phyloP scores from a whole-genome alignment of 2,888 invertebrate genomes.

The Mactromeris polynyma region DNA sequence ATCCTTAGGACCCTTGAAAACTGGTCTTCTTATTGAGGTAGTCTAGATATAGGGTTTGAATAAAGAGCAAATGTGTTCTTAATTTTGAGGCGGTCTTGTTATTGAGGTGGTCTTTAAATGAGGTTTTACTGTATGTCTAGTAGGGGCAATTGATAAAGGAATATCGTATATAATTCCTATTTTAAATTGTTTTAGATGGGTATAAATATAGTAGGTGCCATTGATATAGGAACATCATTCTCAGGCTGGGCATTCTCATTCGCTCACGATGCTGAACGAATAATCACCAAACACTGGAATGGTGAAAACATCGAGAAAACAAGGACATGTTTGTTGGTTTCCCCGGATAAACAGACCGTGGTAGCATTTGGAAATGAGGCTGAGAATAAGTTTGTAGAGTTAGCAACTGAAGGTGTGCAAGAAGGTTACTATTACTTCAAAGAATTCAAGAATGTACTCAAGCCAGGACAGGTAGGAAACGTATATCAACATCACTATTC shows the following conservation, averaged over 20 bases:
- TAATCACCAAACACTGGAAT: conserved; percentile 20
- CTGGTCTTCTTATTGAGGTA: too few relatives aligned
- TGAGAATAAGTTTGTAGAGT: conserved; percentile 22
- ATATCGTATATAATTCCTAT: not conserved
- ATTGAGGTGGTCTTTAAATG: too few relatives aligned
- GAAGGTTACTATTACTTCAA: conserved; percentile 34
- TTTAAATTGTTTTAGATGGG: not conserved
- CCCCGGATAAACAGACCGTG: conserved; percentile 29
- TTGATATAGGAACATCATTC: conserved; percentile 14
- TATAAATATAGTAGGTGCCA: not conserved
- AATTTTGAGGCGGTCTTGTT: too few relatives aligned
- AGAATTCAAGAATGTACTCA: conserved; percentile 33
- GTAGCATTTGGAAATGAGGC: conserved; percentile 43
- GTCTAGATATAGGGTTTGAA: too few relatives aligned
- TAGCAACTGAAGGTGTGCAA: conserved; percentile 12
- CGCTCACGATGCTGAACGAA: not conserved
- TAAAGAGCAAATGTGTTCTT: too few relatives aligned
- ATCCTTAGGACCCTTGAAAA: too few relatives aligned
- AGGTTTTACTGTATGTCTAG: too few relatives aligned
- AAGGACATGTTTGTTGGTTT: conserved; percentile 32
- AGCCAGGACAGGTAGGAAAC: not conserved
- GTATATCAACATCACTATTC: not conserved
- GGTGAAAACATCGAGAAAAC: conserved; percentile 7
- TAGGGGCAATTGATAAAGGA: too few relatives aligned
- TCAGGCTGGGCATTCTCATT: conserved; percentile 24